Conservation (phyloP, 1,140 invertebrate species). For the Calosoma granatense region DNA sequence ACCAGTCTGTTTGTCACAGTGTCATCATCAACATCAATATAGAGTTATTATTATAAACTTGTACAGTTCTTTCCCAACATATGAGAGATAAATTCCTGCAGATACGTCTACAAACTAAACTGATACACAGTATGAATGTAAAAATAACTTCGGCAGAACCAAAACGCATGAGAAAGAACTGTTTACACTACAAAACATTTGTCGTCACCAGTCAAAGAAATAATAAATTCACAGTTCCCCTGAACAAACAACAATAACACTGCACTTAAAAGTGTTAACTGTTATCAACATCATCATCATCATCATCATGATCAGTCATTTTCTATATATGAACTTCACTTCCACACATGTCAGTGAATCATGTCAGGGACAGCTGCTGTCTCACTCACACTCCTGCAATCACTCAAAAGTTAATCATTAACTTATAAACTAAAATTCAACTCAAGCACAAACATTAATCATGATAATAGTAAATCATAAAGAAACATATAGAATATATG, state of each 20-base stretch:
- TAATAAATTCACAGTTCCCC: not conserved
- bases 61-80: conserved; percentile 4
- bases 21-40: too few species aligned
- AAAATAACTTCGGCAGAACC: not conserved
- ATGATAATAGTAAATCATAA: too few species aligned
- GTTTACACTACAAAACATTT: not conserved
- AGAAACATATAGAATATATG: too few species aligned
- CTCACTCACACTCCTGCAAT: conserved; percentile 2
- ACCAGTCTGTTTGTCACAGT: too few species aligned
- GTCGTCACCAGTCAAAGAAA: not conserved
- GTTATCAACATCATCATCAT: too few species aligned
- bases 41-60: not conserved
- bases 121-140: not conserved
- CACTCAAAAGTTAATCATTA: not conserved
- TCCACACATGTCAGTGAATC: not conserved
- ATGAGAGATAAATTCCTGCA: conserved; percentile 7
- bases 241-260: not conserved
- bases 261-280: conserved; percentile 7
- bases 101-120: not conserved
- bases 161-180: not conserved
- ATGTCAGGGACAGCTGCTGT: not conserved
- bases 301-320: too few species aligned
- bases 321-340: not conserved
- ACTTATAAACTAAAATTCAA: not conserved
- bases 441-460: not conserved